phyloP scores from a whole-genome alignment of 1,140 invertebrate genomes.

The Geopemphigus sp. region DNA sequence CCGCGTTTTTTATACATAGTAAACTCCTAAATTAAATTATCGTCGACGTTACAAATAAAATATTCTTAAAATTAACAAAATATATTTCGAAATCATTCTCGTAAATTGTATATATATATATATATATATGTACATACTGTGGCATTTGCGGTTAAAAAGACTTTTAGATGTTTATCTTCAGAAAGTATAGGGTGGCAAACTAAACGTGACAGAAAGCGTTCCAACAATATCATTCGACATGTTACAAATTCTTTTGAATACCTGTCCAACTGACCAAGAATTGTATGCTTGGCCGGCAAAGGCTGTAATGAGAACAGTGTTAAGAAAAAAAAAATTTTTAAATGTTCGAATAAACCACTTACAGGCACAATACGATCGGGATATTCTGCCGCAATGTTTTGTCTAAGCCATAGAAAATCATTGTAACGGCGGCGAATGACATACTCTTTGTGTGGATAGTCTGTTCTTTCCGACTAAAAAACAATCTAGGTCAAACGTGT shows the following conservation, averaged over 20 bases:
- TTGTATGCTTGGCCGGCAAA: slow-evolving; percentile 70
- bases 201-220: slow-evolving; percentile 67
- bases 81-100: background rate
- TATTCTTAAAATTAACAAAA: background rate
- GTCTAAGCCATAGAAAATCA: slow-evolving; percentile 72
- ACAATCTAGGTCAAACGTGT: slow-evolving; percentile 50
- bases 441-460: slow-evolving; percentile 68
- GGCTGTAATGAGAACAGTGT: slow-evolving; percentile 60
- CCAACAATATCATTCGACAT: slow-evolving; percentile 68
- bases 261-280: slow-evolving; percentile 69
- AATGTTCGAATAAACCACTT: slow-evolving; percentile 53
- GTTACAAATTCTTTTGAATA: slow-evolving; percentile 75
- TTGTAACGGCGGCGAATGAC: slow-evolving; percentile 70
- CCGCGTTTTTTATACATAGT: slow-evolving; percentile 45
- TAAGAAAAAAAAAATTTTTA: background rate
- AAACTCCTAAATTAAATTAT: slow-evolving; percentile 47
- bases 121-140: slow-evolving; percentile 62
- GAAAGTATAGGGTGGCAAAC: slow-evolving; percentile 71
- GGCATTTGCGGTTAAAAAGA: slow-evolving; percentile 69
- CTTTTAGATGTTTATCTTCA: slow-evolving; percentile 66
- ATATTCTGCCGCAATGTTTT: slow-evolving; percentile 66
- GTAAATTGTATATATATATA: background rate
- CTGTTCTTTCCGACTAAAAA: slow-evolving; percentile 65
- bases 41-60: background rate
- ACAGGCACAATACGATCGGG: slow-evolving; percentile 71